A percentile compares a stretch with the other conserved stretches of the same genome.
Evolutionary conservation across 2,113 vertebrate genomes (phyloP).

Genomic region (Scopus umbretta): DNA sequence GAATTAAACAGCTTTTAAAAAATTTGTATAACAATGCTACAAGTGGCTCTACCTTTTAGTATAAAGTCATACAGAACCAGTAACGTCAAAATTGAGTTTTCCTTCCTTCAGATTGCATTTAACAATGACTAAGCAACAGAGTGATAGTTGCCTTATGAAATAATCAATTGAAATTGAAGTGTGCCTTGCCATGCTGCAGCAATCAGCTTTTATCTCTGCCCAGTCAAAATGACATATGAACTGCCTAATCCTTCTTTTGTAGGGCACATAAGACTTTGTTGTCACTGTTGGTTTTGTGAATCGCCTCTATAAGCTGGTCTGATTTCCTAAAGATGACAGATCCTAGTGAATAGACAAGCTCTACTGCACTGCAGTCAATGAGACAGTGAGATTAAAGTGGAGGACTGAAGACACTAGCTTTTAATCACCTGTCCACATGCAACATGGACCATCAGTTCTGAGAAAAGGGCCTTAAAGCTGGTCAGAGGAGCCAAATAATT

Average conservation of each 20-base stretch:
- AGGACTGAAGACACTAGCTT: slow-evolving; percentile 72
- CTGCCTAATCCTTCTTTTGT: slow-evolving; percentile 91
- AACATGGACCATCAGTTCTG: slow-evolving; percentile 72
- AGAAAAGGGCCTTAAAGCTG: slow-evolving; percentile 78
- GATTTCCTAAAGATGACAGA: slow-evolving; percentile 90
- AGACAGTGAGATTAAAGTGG: slow-evolving; percentile 77
- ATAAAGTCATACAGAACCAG: neutral
- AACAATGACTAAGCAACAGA: slow-evolving; percentile 67
- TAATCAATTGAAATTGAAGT: slow-evolving; percentile 81
- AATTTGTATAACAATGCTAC: neutral
- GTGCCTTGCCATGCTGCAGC: slow-evolving; percentile 79
- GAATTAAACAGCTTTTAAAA: neutral
- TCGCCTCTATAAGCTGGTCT: slow-evolving; percentile 85
- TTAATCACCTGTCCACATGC: slow-evolving; percentile 82
- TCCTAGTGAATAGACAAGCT: slow-evolving; percentile 73
- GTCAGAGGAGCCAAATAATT: slow-evolving; percentile 75
- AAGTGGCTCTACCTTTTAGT: neutral
- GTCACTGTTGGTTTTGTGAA: slow-evolving; percentile 92
- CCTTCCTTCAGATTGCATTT: slow-evolving; percentile 40
- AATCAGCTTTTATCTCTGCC: slow-evolving; percentile 90
- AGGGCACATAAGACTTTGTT: slow-evolving; percentile 84
- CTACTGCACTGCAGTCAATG: slow-evolving; percentile 60
- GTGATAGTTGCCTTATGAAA: slow-evolving; percentile 75
- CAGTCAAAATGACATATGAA: slow-evolving; percentile 90
- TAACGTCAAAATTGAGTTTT: slow-evolving; percentile 53